Conservation (phyloP, 2,888 invertebrate genomes). For the Imbricaverruca yamaguchii region DNA sequence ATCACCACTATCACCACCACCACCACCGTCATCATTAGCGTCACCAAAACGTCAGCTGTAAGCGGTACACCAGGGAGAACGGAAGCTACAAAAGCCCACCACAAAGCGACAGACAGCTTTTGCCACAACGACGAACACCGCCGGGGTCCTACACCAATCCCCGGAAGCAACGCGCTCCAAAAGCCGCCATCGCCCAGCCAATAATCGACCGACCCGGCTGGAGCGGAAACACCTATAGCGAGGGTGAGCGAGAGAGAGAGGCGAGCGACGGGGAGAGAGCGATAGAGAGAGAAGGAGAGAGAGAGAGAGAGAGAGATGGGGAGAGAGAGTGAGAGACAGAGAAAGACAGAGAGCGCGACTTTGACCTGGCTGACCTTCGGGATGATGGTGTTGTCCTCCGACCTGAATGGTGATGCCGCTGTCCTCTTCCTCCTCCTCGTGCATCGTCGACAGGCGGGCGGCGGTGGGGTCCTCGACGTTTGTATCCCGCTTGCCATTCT, state of each 20-base stretch:
- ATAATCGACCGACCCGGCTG: not conserved
- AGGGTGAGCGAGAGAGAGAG: not conserved
- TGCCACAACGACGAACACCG: no score
- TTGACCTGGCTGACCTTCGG: not conserved
- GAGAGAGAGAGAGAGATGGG: not conserved
- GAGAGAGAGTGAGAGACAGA: not conserved
- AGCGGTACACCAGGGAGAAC: no score
- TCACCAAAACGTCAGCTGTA: no score
- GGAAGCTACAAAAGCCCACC: no score
- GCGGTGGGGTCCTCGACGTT: not conserved
- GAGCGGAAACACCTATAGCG: not conserved
- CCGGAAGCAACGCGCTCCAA: no score
- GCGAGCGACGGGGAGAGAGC: not conserved
- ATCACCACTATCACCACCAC: no score
- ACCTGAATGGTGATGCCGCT: slow-evolving; percentile 55
- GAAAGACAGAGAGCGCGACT: not conserved
- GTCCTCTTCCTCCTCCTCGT: slow-evolving; percentile 74
- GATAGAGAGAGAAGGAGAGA: not conserved
- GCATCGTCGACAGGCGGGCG: slow-evolving; percentile 63
- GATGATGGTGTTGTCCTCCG: slow-evolving; percentile 37
- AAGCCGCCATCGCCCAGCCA: not conserved
- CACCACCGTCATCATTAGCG: no score
- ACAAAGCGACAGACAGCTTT: no score
- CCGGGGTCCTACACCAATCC: no score
- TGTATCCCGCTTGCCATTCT: not conserved